Evolutionary conservation across 1,140 invertebrate genomes (phyloP), one percentile per base, ranked within the genome.

Genomic region (Phthorimaea operculella): DNA sequence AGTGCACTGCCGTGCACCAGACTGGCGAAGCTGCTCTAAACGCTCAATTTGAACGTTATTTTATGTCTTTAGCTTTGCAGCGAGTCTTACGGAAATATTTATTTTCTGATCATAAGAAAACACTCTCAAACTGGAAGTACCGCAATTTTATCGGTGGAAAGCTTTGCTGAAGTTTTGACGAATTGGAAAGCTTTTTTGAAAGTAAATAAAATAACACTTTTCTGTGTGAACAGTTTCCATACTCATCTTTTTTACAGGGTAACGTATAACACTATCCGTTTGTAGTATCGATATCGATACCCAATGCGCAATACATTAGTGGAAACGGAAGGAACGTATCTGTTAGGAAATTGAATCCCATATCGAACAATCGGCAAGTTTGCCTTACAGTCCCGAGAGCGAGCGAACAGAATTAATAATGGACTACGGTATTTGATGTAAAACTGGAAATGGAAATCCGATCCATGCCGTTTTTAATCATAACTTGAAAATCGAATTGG

Each of bases 261-360:
- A n/a, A 39, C 3, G 10, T 39, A 12, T 39, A 12, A 39, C 36
- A 39, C 10, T 12, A 39, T n/a, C n/a, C n/a, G 36, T 39, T 39
- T 2, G 4, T 10, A 39, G 36, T 39, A 39, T 39, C 36, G n/a
- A 39, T 39, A 39, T 39, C 36, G n/a, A 39, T 9, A n/a, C 36
- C 36, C 36, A 28, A 10, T 39, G 36, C n/a, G 36, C n/a, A 39
- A 39, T 39, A 39, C 44, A 9, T 47, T 47, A 54, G 54, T 61
- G 52, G 54, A 54, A 58, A 49, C 59, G 61, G 59, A 64, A 64
- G 57, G 45, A 53, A 65, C 49, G 53, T 47, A 47, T 17, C 52
- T 59, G 58, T 16, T 36, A 63, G 63, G 61, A 69, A 66, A 69
- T 67, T 69, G 61, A 67, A 67, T 64, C 57, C 54, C 52, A 62